These are phyloP conservation scores for Cyanistes caeruleus DNA, from an alignment of 2,113 vertebrate species.

Conservation along the genomic window DNA sequence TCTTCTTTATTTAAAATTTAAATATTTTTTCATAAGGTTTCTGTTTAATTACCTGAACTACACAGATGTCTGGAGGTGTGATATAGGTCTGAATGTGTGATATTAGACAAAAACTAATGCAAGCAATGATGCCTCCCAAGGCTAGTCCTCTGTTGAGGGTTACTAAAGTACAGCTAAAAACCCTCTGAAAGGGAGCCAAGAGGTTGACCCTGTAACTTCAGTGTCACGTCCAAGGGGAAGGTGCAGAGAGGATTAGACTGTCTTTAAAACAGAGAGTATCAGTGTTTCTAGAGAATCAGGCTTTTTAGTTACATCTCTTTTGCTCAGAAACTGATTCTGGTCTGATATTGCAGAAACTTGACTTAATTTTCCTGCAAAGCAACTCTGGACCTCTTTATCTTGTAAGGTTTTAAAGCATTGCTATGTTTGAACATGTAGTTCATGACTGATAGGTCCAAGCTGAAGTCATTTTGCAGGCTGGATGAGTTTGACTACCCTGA, in stretches of 20 bases:
- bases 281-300: not conserved
- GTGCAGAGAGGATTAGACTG: not conserved
- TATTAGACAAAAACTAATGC: not conserved
- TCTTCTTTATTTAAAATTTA: not conserved
- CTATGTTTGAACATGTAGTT: not conserved
- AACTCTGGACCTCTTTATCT: not conserved
- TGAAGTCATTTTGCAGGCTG: not conserved
- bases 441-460: not conserved
- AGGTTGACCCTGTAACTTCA: not conserved
- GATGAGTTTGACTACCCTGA: not conserved
- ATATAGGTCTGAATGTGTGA: not conserved
- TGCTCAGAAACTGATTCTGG: not conserved
- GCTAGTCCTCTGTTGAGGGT: not conserved
- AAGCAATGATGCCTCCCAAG: not conserved
- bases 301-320: not conserved
- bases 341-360: not conserved
- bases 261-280: not conserved
- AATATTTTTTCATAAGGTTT: not conserved
- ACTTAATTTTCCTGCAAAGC: not conserved
- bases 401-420: not conserved
- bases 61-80: rapidly evolving
- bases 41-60: not conserved
- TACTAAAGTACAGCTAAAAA: not conserved
- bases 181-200: not conserved
- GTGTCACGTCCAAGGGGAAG: not conserved